phyloP scores from a whole-genome alignment of 2,888 invertebrate species.

The Galeopsomyia nigrocyanea region DNA sequence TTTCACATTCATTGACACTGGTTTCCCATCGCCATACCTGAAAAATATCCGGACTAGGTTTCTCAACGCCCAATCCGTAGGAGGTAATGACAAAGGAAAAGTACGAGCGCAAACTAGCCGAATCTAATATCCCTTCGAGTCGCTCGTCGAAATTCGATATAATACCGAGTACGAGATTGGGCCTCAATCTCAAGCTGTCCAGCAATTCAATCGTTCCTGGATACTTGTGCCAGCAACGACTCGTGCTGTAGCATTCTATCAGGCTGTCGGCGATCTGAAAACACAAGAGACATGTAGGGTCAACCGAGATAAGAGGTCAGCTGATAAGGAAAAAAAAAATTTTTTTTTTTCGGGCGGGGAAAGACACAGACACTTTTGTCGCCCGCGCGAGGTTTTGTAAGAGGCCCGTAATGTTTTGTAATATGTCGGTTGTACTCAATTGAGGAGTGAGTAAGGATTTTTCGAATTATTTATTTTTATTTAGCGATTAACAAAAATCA shows the following conservation, averaged over 20 bases:
- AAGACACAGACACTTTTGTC: no score
- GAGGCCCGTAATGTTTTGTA: no score
- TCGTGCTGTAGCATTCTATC: slow-evolving; percentile 79
- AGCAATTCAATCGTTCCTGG: slow-evolving; percentile 78
- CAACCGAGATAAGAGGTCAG: slow-evolving; percentile 20
- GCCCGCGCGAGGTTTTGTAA: no score
- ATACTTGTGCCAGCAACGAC: slow-evolving; percentile 80
- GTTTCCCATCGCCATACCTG: slow-evolving; percentile 34
- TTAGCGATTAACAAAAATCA: no score
- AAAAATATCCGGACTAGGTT: slow-evolving; percentile 84
- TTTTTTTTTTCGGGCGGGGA: no score
- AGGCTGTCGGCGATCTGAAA: slow-evolving; percentile 73
- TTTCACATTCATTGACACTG: no score
- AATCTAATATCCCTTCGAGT: slow-evolving; percentile 77
- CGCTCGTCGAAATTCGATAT: slow-evolving; percentile 93
- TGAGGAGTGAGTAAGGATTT: no score
- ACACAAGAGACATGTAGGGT: neutral
- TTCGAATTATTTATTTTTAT: no score
- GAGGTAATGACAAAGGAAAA: slow-evolving; percentile 88
- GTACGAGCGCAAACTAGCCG: slow-evolving; percentile 76
- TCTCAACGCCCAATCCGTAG: slow-evolving; percentile 79
- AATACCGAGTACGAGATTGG: slow-evolving; percentile 75
- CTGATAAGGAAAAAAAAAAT: no score
- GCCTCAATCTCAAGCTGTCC: slow-evolving; percentile 71
- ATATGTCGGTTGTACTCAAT: no score